A percentile compares a stretch with the other conserved stretches of the same genome.
Evolutionary conservation across 2,113 vertebrate genomes (phyloP).

Genomic region (Mola mola): DNA sequence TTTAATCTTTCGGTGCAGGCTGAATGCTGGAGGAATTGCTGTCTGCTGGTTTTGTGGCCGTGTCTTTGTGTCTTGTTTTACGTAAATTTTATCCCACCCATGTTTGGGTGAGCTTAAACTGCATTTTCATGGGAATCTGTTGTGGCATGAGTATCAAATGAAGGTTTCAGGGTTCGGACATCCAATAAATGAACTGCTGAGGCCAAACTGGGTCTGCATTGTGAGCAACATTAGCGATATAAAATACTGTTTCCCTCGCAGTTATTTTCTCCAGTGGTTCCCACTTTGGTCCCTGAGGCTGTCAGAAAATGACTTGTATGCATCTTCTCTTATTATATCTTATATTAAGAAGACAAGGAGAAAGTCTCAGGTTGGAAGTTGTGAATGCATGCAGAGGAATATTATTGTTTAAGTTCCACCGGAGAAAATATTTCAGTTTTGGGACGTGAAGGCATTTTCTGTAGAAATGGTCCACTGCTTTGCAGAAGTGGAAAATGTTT

Average conservation of each 20-base stretch:
- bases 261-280: slow-evolving; percentile 28
- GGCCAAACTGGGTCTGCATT: slow-evolving; percentile 3
- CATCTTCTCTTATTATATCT: slow-evolving; percentile 38
- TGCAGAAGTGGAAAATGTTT: background rate
- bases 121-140: background rate
- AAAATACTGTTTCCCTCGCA: slow-evolving; percentile 23
- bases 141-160: background rate
- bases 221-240: slow-evolving; percentile 20
- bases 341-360: no score
- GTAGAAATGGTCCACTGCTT: background rate
- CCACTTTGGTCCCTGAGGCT: slow-evolving; percentile 7
- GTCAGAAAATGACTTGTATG: slow-evolving; percentile 25
- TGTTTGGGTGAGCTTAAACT: no score
- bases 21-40: no score
- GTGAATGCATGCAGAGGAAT: background rate
- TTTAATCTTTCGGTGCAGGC: no score
- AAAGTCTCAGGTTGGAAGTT: no score
- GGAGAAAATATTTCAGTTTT: slow-evolving; percentile 18
- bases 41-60: no score
- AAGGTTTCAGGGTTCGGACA: background rate
- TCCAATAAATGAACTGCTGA: slow-evolving; percentile 11
- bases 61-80: no score
- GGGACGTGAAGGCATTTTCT: background rate
- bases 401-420: slow-evolving; percentile 17
- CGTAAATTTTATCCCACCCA: no score